Evolutionary conservation across 1,140 invertebrate genomes (phyloP).

Genomic region (Nebria ingens): DNA sequence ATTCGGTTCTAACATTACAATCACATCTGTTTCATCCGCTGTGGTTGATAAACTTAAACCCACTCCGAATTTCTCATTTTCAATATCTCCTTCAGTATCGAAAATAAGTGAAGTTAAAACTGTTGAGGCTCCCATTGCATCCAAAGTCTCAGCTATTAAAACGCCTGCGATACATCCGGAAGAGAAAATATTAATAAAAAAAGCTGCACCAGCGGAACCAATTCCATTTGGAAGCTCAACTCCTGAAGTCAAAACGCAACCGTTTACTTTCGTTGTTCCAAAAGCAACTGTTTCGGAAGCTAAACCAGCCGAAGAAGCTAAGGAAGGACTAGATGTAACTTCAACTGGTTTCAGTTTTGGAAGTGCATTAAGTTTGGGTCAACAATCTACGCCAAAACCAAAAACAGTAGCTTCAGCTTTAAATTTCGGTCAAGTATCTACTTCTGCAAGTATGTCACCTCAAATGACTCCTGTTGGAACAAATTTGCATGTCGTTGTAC

Average conservation of each 20-base stretch:
- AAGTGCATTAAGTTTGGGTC: not conserved
- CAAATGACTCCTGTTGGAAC: not conserved
- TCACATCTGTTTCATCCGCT: not conserved
- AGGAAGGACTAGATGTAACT: not conserved
- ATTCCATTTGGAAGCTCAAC: not conserved
- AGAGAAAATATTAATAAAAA: not conserved
- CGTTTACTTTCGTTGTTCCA: not conserved
- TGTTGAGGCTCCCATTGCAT: too few species aligned
- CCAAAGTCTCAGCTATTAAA: not conserved
- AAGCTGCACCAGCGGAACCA: not conserved
- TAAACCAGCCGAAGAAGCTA: not conserved
- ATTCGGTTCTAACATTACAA: not conserved
- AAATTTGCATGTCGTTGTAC: not conserved
- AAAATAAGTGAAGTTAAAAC: not conserved
- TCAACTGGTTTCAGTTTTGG: not conserved
- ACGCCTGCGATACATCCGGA: too few species aligned
- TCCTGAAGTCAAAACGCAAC: not conserved
- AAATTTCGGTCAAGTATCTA: not conserved
- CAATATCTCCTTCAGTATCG: not conserved
- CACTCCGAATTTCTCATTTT: not conserved
- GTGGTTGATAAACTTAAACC: not conserved
- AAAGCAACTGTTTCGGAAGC: not conserved
- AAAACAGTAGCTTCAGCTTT: not conserved
- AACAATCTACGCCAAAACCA: constrained; percentile 2
- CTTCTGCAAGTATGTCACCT: not conserved